Conservation (phyloP, 92 coral and sea anemone species). For the Virgularia gustaviana region DNA sequence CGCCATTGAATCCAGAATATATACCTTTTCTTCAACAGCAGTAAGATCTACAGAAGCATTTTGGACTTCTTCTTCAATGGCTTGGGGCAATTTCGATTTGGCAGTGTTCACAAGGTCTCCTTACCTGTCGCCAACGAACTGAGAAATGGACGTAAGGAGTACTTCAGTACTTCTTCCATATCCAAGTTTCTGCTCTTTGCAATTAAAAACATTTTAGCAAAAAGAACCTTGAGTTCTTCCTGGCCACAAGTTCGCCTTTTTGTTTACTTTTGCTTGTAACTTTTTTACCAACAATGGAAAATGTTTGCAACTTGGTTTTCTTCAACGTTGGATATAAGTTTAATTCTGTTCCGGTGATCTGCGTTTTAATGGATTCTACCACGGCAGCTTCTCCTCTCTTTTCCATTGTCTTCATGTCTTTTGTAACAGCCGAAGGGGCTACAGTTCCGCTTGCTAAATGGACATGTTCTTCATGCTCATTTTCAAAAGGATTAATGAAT, state of each 20-base stretch:
- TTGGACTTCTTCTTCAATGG: not conserved
- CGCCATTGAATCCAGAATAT: conserved; percentile 42
- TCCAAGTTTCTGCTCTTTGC: not conserved
- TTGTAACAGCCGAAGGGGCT: not conserved
- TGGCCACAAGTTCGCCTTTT: conserved; percentile 3
- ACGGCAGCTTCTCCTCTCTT: not conserved
- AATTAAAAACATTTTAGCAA: conserved; percentile 1
- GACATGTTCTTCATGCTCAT: not conserved
- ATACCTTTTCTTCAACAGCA: not conserved
- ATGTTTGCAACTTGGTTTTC: not conserved
- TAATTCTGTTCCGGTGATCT: not conserved
- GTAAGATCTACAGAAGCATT: not conserved
- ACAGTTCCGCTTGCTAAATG: not conserved
- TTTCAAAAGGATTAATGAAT: not conserved
- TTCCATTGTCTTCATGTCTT: not conserved
- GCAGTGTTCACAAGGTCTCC: not conserved
- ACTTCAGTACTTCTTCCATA: conserved; percentile 1
- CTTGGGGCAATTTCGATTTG: not conserved
- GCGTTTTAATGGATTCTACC: not conserved
- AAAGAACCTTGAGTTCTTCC: not conserved
- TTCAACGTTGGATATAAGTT: not conserved
- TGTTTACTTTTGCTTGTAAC: not conserved
- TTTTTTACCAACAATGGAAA: not conserved
- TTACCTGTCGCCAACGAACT: not conserved
- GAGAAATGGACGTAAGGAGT: not conserved